phyloP scores from a whole-genome alignment of 2,888 invertebrate genomes.

The Ichneumoninae sp. region DNA sequence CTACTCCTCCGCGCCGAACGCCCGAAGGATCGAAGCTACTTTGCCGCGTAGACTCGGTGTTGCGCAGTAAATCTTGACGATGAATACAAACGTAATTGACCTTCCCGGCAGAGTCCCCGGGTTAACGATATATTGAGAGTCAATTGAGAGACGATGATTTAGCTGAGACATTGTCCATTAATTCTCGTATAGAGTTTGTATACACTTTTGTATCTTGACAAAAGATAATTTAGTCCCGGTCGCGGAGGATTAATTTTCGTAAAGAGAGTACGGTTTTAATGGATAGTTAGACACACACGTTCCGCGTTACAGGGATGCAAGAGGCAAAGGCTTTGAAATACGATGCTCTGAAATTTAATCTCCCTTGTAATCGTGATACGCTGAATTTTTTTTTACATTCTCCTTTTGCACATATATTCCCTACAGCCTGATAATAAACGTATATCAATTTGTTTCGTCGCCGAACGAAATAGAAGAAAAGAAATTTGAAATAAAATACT shows the following conservation, averaged over 20 bases:
- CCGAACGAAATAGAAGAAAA: background rate
- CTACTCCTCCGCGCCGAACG: background rate
- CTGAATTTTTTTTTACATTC: conserved; percentile 13
- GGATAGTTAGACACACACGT: conserved; percentile 39
- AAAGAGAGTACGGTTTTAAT: conserved; percentile 40
- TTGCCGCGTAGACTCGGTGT: conserved; percentile 6
- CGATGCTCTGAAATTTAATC: conserved; percentile 56
- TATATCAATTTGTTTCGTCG: background rate
- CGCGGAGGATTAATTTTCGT: conserved; percentile 20
- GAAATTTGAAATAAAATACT: background rate
- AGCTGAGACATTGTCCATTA: conserved; percentile 42
- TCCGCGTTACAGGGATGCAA: conserved; percentile 10
- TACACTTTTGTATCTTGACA: background rate
- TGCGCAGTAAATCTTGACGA: conserved; percentile 32
- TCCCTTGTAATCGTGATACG: conserved; percentile 57
- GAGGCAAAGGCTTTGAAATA: conserved; percentile 41
- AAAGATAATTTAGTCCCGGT: conserved; percentile 4
- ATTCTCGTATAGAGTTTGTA: background rate
- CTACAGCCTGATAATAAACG: background rate
- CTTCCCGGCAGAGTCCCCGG: conserved; percentile 1
- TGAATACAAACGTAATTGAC: conserved; percentile 50
- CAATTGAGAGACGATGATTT: conserved; percentile 59
- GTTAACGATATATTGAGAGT: conserved; percentile 23
- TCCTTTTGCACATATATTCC: background rate
- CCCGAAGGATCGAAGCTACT: background rate